Conservation (phyloP, 2,888 invertebrate genomes). For the Agrenia bidenticulata region DNA sequence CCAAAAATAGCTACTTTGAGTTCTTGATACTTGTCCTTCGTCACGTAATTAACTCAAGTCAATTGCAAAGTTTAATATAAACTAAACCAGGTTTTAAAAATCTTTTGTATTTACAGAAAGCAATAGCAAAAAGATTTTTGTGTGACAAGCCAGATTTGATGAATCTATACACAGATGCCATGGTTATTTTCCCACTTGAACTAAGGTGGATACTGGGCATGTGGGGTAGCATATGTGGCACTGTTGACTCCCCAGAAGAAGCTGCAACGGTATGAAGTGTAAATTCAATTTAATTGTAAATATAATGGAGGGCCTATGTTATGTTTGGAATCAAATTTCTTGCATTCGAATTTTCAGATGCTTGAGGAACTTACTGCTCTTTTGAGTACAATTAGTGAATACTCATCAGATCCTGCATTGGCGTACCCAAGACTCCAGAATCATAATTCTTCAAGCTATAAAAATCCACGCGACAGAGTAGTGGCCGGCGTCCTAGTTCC, state of each 20-base stretch:
- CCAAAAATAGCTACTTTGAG: constrained; percentile 23
- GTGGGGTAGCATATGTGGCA: constrained; percentile 30
- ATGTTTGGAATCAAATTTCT: too few relatives aligned
- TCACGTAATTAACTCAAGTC: constrained; percentile 46
- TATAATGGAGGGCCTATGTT: not conserved
- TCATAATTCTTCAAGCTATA: not conserved
- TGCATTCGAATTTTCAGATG: too few relatives aligned
- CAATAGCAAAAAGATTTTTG: constrained; percentile 29
- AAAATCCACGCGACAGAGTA: not conserved
- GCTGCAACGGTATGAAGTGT: not conserved
- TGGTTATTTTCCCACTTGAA: constrained; percentile 29
- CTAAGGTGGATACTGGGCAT: constrained; percentile 26
- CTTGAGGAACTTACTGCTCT: not conserved
- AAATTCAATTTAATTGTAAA: too few relatives aligned
- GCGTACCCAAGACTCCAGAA: not conserved
- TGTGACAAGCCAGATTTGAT: constrained; percentile 22
- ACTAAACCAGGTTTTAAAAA: too few relatives aligned
- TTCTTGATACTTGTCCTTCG: constrained; percentile 7
- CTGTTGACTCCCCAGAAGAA: not conserved
- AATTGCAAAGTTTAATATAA: too few relatives aligned
- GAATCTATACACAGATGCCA: constrained; percentile 19
- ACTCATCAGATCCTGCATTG: not conserved
- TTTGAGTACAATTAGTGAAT: not conserved
- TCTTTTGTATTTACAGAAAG: too few relatives aligned
- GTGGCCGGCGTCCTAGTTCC: constrained; percentile 31